phyloP scores from a whole-genome alignment of 2,797 vertebrate species.

The Eurystomus glaucurus region DNA sequence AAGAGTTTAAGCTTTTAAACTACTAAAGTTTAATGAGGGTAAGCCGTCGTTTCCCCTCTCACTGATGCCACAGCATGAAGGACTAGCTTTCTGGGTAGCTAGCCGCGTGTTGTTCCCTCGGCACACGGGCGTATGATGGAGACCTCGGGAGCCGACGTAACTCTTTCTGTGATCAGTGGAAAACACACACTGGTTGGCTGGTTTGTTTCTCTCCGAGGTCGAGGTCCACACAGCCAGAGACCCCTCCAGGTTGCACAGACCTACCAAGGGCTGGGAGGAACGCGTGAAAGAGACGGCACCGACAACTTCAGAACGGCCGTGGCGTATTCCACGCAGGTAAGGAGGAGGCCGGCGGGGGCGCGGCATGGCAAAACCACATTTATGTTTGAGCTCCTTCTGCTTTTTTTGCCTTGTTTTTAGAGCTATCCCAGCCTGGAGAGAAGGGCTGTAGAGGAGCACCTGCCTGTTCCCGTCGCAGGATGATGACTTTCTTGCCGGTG shows the following conservation, averaged over 20 bases:
- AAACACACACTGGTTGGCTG: background rate
- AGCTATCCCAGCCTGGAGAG: constrained; percentile 90
- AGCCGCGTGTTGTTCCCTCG: fast-evolving
- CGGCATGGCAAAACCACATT: fast-evolving
- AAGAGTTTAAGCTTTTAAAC: background rate
- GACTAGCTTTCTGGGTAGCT: background rate
- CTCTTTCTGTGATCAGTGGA: background rate
- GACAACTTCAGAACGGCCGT: constrained; percentile 73
- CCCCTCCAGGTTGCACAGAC: constrained; percentile 81
- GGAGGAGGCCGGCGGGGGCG: fast-evolving
- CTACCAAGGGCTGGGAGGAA: constrained; percentile 89
- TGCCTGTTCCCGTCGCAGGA: background rate
- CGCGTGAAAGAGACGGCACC: constrained; percentile 79
- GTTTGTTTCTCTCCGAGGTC: constrained; percentile 45
- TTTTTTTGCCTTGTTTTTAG: constrained; percentile 68
- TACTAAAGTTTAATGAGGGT: background rate
- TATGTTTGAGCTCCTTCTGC: fast-evolving
- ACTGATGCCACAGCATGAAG: fast-evolving
- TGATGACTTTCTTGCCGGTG: background rate
- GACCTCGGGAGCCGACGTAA: fast-evolving
- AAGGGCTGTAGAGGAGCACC: constrained; percentile 78
- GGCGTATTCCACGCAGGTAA: constrained; percentile 86
- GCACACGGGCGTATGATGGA: fast-evolving
- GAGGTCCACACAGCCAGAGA: constrained; percentile 84
- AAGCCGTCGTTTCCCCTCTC: background rate